Conservation (phyloP, 1,140 invertebrate species). For the Lanistes nyassanus region DNA sequence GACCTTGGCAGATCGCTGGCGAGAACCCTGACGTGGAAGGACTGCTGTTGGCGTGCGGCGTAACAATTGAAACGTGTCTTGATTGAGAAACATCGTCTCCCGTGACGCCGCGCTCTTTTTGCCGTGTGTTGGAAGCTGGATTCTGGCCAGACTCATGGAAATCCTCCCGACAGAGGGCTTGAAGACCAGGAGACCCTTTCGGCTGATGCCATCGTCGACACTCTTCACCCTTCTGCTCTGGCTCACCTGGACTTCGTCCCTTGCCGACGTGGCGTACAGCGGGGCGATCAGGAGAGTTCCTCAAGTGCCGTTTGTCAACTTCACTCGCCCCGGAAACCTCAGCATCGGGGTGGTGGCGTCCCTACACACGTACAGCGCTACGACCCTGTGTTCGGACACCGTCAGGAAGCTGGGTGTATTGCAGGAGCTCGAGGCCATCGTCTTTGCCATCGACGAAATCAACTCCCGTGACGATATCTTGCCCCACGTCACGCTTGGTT, state of each 20-base stretch:
- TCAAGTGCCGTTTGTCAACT: slow-evolving; percentile 1
- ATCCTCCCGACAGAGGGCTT: neutral
- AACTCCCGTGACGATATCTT: slow-evolving; percentile 71
- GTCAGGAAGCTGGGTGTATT: slow-evolving; percentile 69
- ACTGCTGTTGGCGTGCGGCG: too few species aligned
- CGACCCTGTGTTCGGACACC: neutral
- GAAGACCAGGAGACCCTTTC: neutral
- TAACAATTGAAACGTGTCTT: too few species aligned
- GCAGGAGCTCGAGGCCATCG: slow-evolving; percentile 80
- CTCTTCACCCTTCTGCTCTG: neutral
- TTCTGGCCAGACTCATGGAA: neutral
- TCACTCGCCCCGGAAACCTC: neutral
- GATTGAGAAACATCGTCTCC: too few species aligned
- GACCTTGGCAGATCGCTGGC: too few species aligned
- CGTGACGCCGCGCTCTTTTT: neutral
- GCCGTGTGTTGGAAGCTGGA: neutral
- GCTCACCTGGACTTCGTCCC: neutral
- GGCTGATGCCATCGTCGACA: neutral
- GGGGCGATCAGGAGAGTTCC: slow-evolving; percentile 1
- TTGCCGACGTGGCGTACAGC: neutral
- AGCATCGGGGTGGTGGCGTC: slow-evolving; percentile 19
- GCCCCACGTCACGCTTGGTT: slow-evolving; percentile 76
- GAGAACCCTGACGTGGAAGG: too few species aligned
- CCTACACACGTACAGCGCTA: slow-evolving; percentile 14
- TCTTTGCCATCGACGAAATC: slow-evolving; percentile 79